Percentiles rank a stretch among this genome's conserved stretches.
Conservation (phyloP, 2,797 vertebrate species). For the Crotalus adamanteus region DNA sequence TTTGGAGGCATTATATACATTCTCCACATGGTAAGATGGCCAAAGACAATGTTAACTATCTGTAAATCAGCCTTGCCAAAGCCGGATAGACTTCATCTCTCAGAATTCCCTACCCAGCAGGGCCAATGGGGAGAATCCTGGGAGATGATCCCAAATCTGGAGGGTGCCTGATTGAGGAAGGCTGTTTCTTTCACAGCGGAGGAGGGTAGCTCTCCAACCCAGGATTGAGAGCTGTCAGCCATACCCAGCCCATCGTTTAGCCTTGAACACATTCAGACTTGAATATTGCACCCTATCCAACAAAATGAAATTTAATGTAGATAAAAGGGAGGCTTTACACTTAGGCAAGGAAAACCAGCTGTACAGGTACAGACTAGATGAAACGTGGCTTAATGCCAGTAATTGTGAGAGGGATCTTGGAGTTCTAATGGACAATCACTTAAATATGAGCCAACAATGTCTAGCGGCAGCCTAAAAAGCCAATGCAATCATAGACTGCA, state of each 20-base stretch:
- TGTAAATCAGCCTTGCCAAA: neutral
- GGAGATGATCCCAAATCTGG: neutral
- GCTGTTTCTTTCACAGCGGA: neutral
- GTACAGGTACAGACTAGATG: neutral
- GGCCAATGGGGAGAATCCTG: neutral
- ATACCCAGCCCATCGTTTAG: neutral
- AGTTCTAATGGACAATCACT: neutral
- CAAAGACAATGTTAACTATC: neutral
- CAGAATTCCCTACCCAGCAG: neutral
- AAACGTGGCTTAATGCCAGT: neutral
- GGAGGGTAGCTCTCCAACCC: neutral
- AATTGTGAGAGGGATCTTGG: neutral
- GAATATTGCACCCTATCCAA: neutral
- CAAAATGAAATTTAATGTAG: neutral
- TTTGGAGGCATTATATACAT: neutral
- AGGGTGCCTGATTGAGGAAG: neutral
- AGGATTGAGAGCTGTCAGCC: neutral
- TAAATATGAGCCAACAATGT: neutral
- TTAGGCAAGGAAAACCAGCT: neutral
- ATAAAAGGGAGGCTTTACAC: neutral
- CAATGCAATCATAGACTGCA: neutral
- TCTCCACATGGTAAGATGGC: neutral
- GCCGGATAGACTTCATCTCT: neutral
- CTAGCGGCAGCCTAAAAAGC: neutral
- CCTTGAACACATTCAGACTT: neutral